These are phyloP conservation scores for Lucilia cuprina DNA, from an alignment of 1,140 invertebrate genomes.

Conservation along the genomic window DNA sequence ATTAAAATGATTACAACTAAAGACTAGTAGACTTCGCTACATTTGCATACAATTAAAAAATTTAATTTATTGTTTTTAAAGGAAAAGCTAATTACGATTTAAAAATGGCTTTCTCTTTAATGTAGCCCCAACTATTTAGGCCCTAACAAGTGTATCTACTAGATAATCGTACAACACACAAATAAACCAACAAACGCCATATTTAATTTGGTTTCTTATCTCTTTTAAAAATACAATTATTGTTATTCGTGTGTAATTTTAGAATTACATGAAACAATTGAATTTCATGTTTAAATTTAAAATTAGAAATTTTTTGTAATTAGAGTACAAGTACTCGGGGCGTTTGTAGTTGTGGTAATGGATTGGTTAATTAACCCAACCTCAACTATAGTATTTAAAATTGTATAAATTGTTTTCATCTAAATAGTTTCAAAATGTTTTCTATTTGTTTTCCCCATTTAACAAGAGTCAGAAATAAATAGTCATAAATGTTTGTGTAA, in stretches of 20 bases:
- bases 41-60: too few relatives aligned
- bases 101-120: background rate
- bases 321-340: background rate
- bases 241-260: background rate
- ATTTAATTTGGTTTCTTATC: background rate
- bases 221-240: too few relatives aligned
- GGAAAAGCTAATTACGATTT: background rate
- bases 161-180: background rate
- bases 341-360: too few relatives aligned
- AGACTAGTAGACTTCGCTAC: background rate
- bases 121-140: too few relatives aligned
- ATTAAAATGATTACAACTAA: background rate
- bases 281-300: background rate
- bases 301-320: background rate
- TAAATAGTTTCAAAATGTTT: background rate
- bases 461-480: background rate
- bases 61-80: background rate
- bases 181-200: background rate
- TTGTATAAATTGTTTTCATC: background rate
- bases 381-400: background rate
- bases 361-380: background rate
- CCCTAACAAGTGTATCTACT: too few relatives aligned
- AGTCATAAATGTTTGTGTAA: constrained; percentile 23
- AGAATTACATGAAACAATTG: background rate
- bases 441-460: background rate